These are phyloP conservation scores for Chloroceryle inda DNA, from an alignment of 2,797 vertebrate species.

Conservation along the genomic window DNA sequence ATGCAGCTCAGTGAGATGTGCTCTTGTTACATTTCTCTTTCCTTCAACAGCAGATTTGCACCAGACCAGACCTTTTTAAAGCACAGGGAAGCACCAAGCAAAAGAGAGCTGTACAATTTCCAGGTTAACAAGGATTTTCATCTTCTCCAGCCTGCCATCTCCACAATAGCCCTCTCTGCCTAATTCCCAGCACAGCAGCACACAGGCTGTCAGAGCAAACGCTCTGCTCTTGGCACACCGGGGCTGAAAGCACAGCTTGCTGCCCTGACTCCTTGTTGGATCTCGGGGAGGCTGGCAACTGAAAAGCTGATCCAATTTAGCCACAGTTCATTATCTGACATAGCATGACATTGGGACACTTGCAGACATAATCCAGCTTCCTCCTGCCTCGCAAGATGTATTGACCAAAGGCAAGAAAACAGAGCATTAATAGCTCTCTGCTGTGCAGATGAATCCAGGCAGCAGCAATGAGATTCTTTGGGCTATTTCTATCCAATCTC, in stretches of 20 bases:
- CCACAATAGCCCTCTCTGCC: not conserved
- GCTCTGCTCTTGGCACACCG: not conserved
- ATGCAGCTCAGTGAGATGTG: not conserved
- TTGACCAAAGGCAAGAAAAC: conserved; percentile 34
- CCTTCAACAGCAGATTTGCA: not conserved
- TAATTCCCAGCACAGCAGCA: not conserved
- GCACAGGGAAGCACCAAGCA: not conserved
- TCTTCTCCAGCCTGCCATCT: not conserved
- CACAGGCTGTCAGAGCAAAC: not conserved
- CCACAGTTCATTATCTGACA: conserved; percentile 51
- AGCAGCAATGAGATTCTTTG: conserved; percentile 44
- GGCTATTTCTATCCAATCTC: conserved; percentile 46
- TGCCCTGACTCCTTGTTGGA: conserved; percentile 43
- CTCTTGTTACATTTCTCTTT: not conserved
- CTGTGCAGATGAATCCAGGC: conserved; percentile 34
- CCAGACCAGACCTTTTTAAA: not conserved
- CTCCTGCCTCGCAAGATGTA: conserved; percentile 44
- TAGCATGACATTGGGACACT: conserved; percentile 28
- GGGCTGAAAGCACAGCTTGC: conserved; percentile 62
- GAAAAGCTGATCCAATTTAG: conserved; percentile 63
- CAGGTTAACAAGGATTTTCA: not conserved
- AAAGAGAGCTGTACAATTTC: not conserved
- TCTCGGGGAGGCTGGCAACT: conserved; percentile 37
- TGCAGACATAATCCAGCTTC: conserved; percentile 60
- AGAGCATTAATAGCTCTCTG: conserved; percentile 43